Evolutionary conservation across 2,888 invertebrate genomes (phyloP).

Genomic region (Drosophila prostipennis): DNA sequence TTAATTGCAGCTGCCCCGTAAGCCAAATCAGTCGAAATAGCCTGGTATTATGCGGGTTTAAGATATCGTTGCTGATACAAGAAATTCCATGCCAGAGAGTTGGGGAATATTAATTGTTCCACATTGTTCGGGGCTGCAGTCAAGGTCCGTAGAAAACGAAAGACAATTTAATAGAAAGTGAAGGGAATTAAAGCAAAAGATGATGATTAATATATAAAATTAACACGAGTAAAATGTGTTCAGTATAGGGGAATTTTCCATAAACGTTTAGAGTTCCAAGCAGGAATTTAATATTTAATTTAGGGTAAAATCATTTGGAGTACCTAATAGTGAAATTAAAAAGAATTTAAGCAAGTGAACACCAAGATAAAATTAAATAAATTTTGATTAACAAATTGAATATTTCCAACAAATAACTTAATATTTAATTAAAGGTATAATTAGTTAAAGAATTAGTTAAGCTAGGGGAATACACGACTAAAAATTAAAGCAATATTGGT

Average conservation of each 20-base stretch:
- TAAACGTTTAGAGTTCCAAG: not conserved
- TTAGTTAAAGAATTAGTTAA: no score
- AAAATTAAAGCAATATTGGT: not conserved
- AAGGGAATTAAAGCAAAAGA: conserved; percentile 12
- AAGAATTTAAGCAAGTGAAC: no score
- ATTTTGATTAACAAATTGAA: no score
- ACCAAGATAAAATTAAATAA: no score
- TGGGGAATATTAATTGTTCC: conserved; percentile 36
- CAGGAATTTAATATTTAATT: not conserved
- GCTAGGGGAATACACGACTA: no score
- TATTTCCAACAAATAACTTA: no score
- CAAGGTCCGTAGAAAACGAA: conserved; percentile 37
- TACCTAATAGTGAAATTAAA: no score
- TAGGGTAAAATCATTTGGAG: not conserved
- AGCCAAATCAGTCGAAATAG: conserved; percentile 41
- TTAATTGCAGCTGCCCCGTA: conserved; percentile 49
- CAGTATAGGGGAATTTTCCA: not conserved
- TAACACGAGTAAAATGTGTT: not conserved
- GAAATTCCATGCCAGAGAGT: conserved; percentile 28
- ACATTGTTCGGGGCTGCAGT: conserved; percentile 27
- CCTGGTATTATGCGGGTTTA: conserved; percentile 29
- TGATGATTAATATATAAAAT: conserved; percentile 17
- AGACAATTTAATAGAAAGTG: conserved; percentile 37
- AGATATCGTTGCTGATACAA: conserved; percentile 29
- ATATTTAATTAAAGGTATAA: no score